Conservation (phyloP, 2,888 invertebrate species). For the Philonicus albiceps region DNA sequence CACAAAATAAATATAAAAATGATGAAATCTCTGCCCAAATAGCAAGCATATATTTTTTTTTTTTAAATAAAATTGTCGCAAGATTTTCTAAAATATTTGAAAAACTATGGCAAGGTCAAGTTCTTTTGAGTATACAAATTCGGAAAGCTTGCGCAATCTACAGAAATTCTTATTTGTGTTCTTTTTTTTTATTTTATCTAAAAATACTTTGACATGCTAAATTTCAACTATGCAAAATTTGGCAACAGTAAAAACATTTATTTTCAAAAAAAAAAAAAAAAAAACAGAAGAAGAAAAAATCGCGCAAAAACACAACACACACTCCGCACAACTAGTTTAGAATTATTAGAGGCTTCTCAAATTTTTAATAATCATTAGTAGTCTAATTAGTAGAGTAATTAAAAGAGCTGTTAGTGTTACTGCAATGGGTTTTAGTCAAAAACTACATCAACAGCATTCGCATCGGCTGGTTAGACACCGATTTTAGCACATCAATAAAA, state of each 20-base stretch:
- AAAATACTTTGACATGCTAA: constrained; percentile 30
- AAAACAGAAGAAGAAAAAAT: neutral
- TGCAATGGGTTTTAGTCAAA: neutral
- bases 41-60: neutral
- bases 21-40: neutral
- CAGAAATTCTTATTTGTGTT: neutral
- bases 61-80: neutral
- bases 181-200: constrained; percentile 7
- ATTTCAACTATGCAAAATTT: constrained; percentile 8
- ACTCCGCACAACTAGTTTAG: neutral
- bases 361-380: constrained; percentile 11
- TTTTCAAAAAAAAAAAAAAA: neutral
- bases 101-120: neutral
- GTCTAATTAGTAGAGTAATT: neutral
- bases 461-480: neutral
- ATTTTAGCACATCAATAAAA: constrained; percentile 23
- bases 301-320: constrained; percentile 11
- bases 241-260: neutral
- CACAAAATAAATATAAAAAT: neutral
- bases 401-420: constrained; percentile 18
- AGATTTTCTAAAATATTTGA: neutral
- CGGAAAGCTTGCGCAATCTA: neutral
- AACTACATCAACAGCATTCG: neutral
- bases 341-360: neutral
- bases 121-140: neutral